Conservation (phyloP, 2,797 vertebrate species). For the Scolopax rusticola region DNA sequence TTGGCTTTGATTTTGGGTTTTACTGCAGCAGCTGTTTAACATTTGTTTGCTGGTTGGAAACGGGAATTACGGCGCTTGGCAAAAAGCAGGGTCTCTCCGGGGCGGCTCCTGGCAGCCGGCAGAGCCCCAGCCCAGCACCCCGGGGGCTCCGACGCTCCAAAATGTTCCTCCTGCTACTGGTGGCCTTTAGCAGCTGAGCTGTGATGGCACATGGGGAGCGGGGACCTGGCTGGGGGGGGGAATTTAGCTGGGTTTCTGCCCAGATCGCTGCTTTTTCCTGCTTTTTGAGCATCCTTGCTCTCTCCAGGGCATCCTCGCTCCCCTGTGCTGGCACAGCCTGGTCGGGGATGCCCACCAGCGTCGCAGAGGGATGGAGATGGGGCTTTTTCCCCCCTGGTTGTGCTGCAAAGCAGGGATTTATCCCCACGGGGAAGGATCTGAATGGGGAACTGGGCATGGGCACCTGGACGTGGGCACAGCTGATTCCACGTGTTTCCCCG, state of each 20-base stretch:
- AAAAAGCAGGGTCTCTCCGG: background rate
- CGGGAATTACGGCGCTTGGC: fast-evolving
- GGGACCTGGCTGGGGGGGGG: fast-evolving
- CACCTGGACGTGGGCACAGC: fast-evolving
- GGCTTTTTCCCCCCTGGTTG: fast-evolving
- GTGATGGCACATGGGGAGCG: fast-evolving
- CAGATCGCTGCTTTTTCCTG: background rate
- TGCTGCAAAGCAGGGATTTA: fast-evolving
- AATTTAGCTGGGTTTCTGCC: background rate
- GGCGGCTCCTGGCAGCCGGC: background rate
- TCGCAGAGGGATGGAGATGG: fast-evolving
- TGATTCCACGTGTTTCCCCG: fast-evolving
- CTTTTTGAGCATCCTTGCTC: background rate
- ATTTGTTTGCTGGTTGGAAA: background rate
- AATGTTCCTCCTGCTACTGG: background rate
- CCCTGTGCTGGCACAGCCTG: background rate
- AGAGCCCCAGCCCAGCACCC: background rate
- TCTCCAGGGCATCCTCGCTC: background rate
- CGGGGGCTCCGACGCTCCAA: fast-evolving
- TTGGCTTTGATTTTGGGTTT: background rate
- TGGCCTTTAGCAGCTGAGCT: background rate
- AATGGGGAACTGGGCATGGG: fast-evolving
- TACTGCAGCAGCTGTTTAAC: conserved; percentile 6
- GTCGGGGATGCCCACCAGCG: background rate
- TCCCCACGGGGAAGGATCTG: fast-evolving